phyloP scores from a whole-genome alignment of 2,797 vertebrate species.

The Anas acuta region DNA sequence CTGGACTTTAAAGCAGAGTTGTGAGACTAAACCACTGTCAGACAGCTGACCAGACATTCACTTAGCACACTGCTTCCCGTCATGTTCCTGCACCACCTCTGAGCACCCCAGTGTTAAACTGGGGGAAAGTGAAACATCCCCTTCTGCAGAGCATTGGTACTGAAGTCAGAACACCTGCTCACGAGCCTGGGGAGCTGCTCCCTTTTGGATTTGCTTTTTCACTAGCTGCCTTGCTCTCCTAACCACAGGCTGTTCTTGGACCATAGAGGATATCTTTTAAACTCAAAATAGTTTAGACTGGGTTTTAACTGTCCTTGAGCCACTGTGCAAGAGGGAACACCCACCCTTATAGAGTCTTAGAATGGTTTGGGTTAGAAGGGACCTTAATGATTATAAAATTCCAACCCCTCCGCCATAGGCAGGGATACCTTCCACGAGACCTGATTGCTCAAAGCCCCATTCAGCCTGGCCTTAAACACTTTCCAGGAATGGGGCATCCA shows the following conservation, averaged over 20 bases:
- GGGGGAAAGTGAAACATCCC: not conserved
- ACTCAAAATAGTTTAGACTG: not conserved
- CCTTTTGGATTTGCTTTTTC: not conserved
- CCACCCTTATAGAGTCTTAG: too few species aligned
- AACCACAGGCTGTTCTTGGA: conserved; percentile 41
- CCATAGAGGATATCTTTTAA: conserved; percentile 18
- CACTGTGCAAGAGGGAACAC: not conserved
- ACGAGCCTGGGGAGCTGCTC: not conserved
- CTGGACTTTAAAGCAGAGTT: conserved; percentile 16
- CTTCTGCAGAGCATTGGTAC: not conserved
- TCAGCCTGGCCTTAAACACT: too few species aligned
- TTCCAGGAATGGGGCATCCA: too few species aligned
- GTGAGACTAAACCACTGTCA: conserved; percentile 1
- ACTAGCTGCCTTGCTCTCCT: not conserved
- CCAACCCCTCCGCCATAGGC: too few species aligned
- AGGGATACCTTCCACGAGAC: too few species aligned
- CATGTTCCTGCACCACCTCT: not conserved
- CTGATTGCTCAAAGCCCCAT: too few species aligned
- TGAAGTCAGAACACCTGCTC: not conserved
- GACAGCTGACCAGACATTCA: not conserved
- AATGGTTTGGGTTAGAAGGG: too few species aligned
- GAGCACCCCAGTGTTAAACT: not conserved
- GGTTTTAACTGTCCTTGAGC: not conserved
- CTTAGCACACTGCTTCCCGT: not conserved
- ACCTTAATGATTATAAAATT: too few species aligned